Evolutionary conservation across 2,888 invertebrate species (phyloP).

Genomic region (Eupithecia centaureata): DNA sequence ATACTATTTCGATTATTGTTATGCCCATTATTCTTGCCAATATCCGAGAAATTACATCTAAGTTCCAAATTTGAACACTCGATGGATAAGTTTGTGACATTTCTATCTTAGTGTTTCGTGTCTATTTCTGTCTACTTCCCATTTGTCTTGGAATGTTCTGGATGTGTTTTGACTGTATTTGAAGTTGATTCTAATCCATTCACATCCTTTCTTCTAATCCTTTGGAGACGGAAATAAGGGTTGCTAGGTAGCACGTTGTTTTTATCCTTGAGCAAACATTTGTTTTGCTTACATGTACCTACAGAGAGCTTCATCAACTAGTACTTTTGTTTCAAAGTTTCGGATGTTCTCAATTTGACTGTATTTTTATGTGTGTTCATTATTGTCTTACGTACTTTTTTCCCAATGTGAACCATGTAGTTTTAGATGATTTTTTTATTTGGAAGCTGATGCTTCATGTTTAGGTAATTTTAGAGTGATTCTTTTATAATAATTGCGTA

Average conservation of each 20-base stretch:
- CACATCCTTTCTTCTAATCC: conserved; percentile 33
- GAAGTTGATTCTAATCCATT: conserved; percentile 40
- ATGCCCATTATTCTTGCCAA: neutral
- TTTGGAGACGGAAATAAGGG: conserved; percentile 26
- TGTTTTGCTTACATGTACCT: neutral
- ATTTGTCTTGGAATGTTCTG: conserved; percentile 41
- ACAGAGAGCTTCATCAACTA: too few species aligned
- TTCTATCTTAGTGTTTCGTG: conserved; percentile 11
- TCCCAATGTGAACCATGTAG: too few species aligned
- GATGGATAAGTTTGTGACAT: neutral
- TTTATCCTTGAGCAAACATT: neutral
- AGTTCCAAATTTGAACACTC: conserved; percentile 2
- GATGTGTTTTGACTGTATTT: conserved; percentile 49
- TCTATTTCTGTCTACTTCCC: conserved; percentile 50
- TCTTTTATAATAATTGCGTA: too few species aligned
- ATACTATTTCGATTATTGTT: neutral
- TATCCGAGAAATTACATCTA: neutral
- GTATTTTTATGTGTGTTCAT: too few species aligned
- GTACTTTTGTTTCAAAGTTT: too few species aligned
- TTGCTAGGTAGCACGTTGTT: neutral
- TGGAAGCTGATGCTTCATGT: too few species aligned
- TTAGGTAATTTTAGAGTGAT: too few species aligned
- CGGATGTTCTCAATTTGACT: too few species aligned
- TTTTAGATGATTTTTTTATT: too few species aligned
- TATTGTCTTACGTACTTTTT: too few species aligned